Conservation (phyloP, 1,140 invertebrate species). For the Zaprionus ghesquierei region DNA sequence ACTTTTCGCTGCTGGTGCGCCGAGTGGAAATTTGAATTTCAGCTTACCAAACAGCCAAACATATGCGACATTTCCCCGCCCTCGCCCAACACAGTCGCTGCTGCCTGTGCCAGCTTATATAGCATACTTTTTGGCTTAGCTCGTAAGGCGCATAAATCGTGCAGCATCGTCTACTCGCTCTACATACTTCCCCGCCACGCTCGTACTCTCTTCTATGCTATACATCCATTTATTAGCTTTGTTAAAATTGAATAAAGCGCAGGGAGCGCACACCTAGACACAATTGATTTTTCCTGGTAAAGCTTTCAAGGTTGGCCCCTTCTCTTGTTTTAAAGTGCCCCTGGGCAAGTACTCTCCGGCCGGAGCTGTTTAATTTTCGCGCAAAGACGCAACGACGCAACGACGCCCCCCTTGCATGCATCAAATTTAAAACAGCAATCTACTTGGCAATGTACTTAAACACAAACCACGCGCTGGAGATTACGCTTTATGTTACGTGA, state of each 20-base stretch:
- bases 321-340: slow-evolving; percentile 27
- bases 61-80: slow-evolving; percentile 52
- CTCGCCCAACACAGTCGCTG: not conserved
- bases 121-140: slow-evolving; percentile 77
- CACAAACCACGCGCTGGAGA: slow-evolving; percentile 71
- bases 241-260: slow-evolving; percentile 76
- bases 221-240: slow-evolving; percentile 74
- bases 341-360: slow-evolving; percentile 19
- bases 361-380: slow-evolving; percentile 63
- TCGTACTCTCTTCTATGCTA: slow-evolving; percentile 21
- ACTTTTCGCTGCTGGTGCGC: slow-evolving; percentile 36
- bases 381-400: slow-evolving; percentile 39
- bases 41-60: slow-evolving; percentile 66
- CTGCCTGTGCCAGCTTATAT: slow-evolving; percentile 61
- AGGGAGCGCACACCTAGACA: slow-evolving; percentile 48
- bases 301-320: slow-evolving; percentile 50
- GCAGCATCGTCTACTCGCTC: slow-evolving; percentile 20
- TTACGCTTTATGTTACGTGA: slow-evolving; percentile 80
- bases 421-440: slow-evolving; percentile 80
- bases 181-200: not conserved
- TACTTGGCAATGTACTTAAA: slow-evolving; percentile 61
- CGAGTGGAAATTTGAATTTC: slow-evolving; percentile 79
- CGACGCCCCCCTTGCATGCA: slow-evolving; percentile 37
- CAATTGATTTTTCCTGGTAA: slow-evolving; percentile 64
- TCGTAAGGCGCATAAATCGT: slow-evolving; percentile 77